These are phyloP conservation scores for Accipiter virgatus DNA, from an alignment of 2,113 vertebrate species.

Conservation along the genomic window DNA sequence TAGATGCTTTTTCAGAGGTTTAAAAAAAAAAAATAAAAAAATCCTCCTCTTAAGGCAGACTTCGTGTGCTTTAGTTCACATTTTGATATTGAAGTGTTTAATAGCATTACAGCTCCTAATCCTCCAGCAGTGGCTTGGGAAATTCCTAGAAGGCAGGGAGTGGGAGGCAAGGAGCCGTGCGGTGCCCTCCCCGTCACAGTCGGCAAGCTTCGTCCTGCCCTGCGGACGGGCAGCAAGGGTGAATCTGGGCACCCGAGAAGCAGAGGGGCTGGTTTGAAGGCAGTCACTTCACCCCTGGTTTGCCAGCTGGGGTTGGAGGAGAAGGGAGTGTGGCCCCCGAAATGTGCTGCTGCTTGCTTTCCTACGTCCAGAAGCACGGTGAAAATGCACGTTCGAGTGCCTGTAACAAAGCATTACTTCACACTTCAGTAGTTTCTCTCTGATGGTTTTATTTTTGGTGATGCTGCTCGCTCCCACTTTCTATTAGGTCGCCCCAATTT, in stretches of 20 bases:
- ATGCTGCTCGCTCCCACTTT: neutral
- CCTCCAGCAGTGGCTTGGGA: neutral
- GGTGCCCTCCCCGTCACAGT: neutral
- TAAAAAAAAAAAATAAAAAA: neutral
- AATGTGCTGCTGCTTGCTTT: neutral
- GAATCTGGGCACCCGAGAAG: neutral
- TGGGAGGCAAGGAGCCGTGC: rapidly evolving
- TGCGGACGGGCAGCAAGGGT: rapidly evolving
- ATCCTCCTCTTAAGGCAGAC: neutral
- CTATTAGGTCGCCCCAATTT: neutral
- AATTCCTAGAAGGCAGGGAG: conserved; percentile 62
- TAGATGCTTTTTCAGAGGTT: neutral
- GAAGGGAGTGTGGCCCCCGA: neutral
- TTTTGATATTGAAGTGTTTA: neutral
- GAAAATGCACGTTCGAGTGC: neutral
- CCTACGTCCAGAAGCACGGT: neutral
- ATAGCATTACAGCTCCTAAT: conserved; percentile 26
- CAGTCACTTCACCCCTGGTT: neutral
- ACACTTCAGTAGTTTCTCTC: neutral
- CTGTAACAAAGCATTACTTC: neutral
- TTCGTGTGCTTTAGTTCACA: neutral
- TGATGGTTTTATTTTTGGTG: conserved; percentile 3
- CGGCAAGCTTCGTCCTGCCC: neutral
- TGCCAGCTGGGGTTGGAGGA: neutral
- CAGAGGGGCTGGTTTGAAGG: neutral